Evolutionary conservation across 2,113 vertebrate species (phyloP), one percentile per base, ranked within the genome.

Genomic region (Podiceps cristatus): DNA sequence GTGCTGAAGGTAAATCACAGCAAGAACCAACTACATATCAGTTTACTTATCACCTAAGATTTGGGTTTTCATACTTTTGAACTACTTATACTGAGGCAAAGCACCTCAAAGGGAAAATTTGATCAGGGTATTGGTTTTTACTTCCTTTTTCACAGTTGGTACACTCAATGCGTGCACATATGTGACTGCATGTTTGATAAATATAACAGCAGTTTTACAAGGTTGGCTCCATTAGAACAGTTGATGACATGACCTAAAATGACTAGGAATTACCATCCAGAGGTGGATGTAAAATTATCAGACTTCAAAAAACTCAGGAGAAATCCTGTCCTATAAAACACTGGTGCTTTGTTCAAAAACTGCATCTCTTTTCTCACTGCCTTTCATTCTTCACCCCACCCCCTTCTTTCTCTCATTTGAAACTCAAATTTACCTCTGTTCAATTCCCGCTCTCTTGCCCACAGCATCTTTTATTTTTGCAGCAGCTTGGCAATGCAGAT

Each of bases 361-460:
- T 22, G 25, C 78, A 77, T 42, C 45, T 55, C 82, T 87, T 7
- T 91, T 66, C 75, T 90, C 60, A 44, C 33, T 8, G 6, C 25
- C 44, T 52, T 75, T 93, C 52, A 59, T 78, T 94, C 59, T 64
- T 89, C 69, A 52, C 20, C 17, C 45, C n/a, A 71, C 49, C 28
- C 40, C 40, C 44, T 62, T 60, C 42, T 58, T 82, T 88, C 53
- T 82, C 73, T 94, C 56, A 79, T 89, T 95, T 92, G 62, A 95
- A 96, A 82, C 91, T 79, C 76, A 68, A 73, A 85, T 93, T 86
- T 94, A 60, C 59, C 47, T 59, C 90, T 86, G 40, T 91, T 93
- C 71, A 75, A 10, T 56, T 76, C 74, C 45, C 0, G 2, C 35
- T 60, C 17, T 60, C 62, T 79, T 78, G 45, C 58, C 31, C 52